Base-by-base conservation (phyloP, 2,888 invertebrate species). In the Pantelozetes paolii region DNA sequence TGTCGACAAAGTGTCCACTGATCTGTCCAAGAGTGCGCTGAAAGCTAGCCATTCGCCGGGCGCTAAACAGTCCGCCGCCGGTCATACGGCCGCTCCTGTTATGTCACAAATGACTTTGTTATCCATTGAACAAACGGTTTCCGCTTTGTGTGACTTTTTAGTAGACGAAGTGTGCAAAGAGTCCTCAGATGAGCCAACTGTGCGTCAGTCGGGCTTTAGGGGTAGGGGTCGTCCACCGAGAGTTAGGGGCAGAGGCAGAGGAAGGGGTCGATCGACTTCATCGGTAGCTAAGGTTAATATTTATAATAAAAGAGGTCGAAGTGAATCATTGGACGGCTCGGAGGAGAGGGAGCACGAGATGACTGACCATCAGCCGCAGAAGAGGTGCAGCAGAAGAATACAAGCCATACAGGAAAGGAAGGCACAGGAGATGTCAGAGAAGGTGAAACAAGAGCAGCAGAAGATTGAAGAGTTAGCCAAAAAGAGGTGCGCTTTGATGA, bases 381-480 rank as follows among this genome's bases (percentile, higher is more conserved):
- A 76, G 5, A 84, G 94, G 75, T 76, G 77, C 74, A 77, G 78
- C 1, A 85, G 93, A 0, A 85, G 94, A 75, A 91, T 94, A 78
- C 94, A 80, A 67, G 77, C 75, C n/a, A 70, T 78, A 23, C 78
- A 77, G 18, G 74, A 78, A 64, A 78, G 76, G 76, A 77, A 73
- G 36, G 69, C 48, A 15, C 48, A 69, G 13, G 32, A 70, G 15
- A 62, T 77, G 54, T 75, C 74, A 8, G 74, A 77, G 54, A 72
- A 74, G 70, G 71, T 76, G 73, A 75, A 77, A 74, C 71, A 70
- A 69, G 78, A 78, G 72, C 77, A 79, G 62, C 73, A 77, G 32
- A 72, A 72, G 36, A 71, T 79, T 13, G 75, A 78, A 73, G 75
- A 78, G 64, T 36, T 77, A n/a, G 32, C 81, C 83, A 74, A 57